Percentiles rank a stretch among this genome's conserved stretches.
Conservation (phyloP, 2,113 vertebrate species). For the Nerophis lumbriciformis region DNA sequence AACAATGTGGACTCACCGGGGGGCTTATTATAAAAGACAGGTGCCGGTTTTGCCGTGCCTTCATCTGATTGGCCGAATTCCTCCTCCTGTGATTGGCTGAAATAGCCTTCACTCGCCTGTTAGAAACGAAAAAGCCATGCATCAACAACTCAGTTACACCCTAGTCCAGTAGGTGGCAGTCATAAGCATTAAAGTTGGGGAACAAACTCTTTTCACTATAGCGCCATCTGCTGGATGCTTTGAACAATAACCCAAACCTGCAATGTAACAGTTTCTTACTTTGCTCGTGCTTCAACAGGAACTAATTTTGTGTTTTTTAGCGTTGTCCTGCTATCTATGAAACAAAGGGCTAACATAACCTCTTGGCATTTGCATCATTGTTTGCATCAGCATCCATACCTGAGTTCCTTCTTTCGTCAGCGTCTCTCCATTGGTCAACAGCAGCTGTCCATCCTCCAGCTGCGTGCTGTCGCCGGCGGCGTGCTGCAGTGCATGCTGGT, state of each 20-base stretch:
- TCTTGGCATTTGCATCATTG: no score
- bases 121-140: neutral
- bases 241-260: no score
- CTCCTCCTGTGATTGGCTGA: slow-evolving; percentile 95
- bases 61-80: slow-evolving; percentile 86
- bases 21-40: slow-evolving; percentile 92
- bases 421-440: slow-evolving; percentile 91
- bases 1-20: slow-evolving; percentile 75
- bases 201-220: no score
- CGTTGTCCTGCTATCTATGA: no score
- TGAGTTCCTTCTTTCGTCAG: slow-evolving; percentile 87
- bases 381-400: slow-evolving; percentile 51
- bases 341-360: no score
- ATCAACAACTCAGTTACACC: neutral
- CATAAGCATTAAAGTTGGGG: neutral
- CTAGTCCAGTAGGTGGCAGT: neutral
- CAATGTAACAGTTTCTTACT: no score
- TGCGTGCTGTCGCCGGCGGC: slow-evolving; percentile 60
- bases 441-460: slow-evolving; percentile 73
- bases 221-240: no score
- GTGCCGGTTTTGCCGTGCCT: slow-evolving; percentile 82
- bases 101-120: slow-evolving; percentile 92
- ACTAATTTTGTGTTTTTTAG: no score
- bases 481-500: slow-evolving; percentile 81
- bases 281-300: no score